Evolutionary conservation across 2,797 vertebrate genomes (phyloP).

Genomic region (Bryconaethiops microstoma): DNA sequence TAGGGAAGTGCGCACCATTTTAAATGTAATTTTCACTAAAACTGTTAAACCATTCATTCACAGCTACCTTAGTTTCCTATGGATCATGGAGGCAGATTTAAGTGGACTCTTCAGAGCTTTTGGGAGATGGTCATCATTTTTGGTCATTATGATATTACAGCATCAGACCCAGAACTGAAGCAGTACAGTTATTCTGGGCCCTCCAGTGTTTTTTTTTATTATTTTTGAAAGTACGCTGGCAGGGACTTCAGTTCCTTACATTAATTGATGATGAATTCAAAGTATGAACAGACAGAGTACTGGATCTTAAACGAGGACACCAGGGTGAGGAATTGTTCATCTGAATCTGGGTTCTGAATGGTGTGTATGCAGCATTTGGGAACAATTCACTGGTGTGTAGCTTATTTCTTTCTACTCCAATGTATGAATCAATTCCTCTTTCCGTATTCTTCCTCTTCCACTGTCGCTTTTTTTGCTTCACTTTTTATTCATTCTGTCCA

Average conservation of each 20-base stretch:
- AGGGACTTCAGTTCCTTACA: not conserved
- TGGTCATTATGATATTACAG: not conserved
- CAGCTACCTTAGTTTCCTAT: slow-evolving; percentile 18
- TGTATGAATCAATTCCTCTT: not conserved
- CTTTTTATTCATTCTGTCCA: not conserved
- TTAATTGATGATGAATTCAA: slow-evolving; percentile 5
- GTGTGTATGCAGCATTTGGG: not conserved
- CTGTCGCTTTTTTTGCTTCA: not conserved
- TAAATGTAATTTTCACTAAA: not conserved
- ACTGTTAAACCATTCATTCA: slow-evolving; percentile 23
- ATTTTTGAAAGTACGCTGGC: not conserved
- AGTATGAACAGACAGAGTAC: not conserved
- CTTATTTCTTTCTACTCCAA: not conserved
- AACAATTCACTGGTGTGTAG: not conserved
- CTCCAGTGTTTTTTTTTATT: not conserved
- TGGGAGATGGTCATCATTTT: slow-evolving; percentile 22
- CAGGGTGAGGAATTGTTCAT: not conserved
- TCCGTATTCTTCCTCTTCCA: not conserved
- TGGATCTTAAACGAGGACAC: not conserved
- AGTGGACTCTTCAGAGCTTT: slow-evolving; percentile 26
- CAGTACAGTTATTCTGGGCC: not conserved
- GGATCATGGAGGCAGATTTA: not conserved
- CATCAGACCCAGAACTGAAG: not conserved
- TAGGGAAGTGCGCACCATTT: not conserved
- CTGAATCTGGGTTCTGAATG: not conserved